Conservation (phyloP, 2,888 invertebrate species). For the Polymixis flavicincta region DNA sequence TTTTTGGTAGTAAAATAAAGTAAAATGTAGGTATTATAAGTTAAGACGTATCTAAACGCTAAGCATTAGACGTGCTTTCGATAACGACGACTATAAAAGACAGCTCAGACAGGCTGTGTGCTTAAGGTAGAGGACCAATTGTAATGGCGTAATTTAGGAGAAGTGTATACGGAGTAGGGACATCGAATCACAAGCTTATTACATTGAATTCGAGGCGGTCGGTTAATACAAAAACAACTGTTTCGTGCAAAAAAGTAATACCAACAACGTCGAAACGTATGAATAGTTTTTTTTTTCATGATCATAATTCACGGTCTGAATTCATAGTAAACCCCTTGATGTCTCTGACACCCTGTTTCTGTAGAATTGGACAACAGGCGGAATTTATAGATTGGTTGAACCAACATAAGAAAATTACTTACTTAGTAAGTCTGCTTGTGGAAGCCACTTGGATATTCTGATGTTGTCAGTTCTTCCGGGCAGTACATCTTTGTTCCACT, state of each 20-base stretch:
- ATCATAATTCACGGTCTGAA: not conserved
- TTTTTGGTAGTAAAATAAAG: not conserved
- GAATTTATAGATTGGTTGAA: not conserved
- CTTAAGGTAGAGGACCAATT: too few relatives aligned
- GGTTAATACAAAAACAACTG: not conserved
- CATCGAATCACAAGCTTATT: not conserved
- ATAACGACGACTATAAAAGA: too few relatives aligned
- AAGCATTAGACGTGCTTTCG: too few relatives aligned
- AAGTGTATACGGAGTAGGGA: not conserved
- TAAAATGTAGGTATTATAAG: not conserved
- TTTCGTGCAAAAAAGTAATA: too few relatives aligned
- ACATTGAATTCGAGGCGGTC: not conserved
- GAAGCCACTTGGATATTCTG: slow-evolving; percentile 58
- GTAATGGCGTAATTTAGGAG: not conserved
- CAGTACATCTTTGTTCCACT: slow-evolving; percentile 68
- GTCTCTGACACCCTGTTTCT: not conserved
- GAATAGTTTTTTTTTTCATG: too few relatives aligned
- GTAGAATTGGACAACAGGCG: not conserved
- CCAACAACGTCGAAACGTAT: not conserved
- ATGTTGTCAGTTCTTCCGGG: slow-evolving; percentile 67
- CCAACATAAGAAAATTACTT: not conserved
- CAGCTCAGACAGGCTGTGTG: too few relatives aligned
- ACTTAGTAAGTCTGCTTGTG: slow-evolving; percentile 79
- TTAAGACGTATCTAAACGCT: too few relatives aligned
- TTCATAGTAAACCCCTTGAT: not conserved